These are phyloP conservation scores for Prostheceraeus crozeri DNA, from an alignment of 2,888 invertebrate species.

Conservation along the genomic window DNA sequence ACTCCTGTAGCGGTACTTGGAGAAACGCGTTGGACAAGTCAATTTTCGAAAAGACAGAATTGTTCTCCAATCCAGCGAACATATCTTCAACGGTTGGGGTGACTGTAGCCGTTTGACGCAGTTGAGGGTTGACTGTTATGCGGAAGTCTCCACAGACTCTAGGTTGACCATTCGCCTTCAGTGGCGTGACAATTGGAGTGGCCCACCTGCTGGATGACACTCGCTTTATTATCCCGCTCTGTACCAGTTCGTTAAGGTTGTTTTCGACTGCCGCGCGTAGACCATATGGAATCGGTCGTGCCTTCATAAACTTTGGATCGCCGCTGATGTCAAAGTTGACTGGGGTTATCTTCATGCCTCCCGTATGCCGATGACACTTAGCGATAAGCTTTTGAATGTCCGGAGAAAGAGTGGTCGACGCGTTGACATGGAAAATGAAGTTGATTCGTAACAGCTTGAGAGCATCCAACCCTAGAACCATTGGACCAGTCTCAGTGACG, in stretches of 20 bases:
- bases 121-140: slow-evolving; percentile 11
- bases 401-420: background rate
- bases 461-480: slow-evolving; percentile 15
- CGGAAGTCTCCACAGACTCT: slow-evolving; percentile 18
- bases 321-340: background rate
- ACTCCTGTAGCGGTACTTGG: background rate
- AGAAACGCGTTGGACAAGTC: slow-evolving; percentile 12
- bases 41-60: slow-evolving; percentile 1
- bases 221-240: slow-evolving; percentile 3
- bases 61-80: background rate
- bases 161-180: background rate
- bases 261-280: slow-evolving; percentile 14
- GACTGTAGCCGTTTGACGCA: background rate
- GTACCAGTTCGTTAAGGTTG: background rate
- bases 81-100: slow-evolving; percentile 31
- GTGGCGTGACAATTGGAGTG: slow-evolving; percentile 22
- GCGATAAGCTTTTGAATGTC: slow-evolving; percentile 4
- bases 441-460: slow-evolving; percentile 15
- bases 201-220: slow-evolving; percentile 5
- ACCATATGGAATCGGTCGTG: slow-evolving; percentile 14
- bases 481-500: slow-evolving; percentile 10
- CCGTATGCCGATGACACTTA: background rate
- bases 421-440: background rate
- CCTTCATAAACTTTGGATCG: slow-evolving; percentile 2
- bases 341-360: slow-evolving; percentile 18